Conservation (phyloP, 1,140 invertebrate genomes). For the Wasmannia auropunctata region DNA sequence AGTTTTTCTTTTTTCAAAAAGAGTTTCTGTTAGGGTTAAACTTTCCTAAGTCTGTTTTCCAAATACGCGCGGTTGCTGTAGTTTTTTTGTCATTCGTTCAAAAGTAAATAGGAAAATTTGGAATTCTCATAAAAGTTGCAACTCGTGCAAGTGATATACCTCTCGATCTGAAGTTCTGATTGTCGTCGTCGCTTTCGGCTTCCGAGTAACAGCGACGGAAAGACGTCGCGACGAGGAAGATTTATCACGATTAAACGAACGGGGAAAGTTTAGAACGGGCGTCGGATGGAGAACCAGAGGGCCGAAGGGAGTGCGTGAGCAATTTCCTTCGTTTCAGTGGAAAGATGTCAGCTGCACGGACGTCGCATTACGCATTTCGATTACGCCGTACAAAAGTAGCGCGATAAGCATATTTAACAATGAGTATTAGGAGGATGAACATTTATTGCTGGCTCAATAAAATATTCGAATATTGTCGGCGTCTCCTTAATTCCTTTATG, state of each 20-base stretch:
- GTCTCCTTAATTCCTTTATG: not conserved
- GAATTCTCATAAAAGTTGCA: conserved; percentile 28
- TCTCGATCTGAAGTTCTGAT: conserved; percentile 43
- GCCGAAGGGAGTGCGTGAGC: not conserved
- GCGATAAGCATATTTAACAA: not conserved
- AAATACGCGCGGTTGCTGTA: not conserved
- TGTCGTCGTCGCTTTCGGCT: conserved; percentile 31
- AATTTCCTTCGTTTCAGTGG: conserved; percentile 19
- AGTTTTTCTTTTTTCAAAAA: too few relatives aligned
- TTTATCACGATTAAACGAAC: conserved; percentile 51
- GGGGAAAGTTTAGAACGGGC: conserved; percentile 21
- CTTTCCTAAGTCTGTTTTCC: not conserved
- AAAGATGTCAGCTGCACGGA: not conserved
- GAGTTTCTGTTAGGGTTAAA: too few relatives aligned
- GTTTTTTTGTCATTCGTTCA: not conserved
- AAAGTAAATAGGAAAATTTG: conserved; percentile 11
- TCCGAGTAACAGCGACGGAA: not conserved
- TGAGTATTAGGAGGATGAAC: not conserved
- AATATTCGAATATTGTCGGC: not conserved
- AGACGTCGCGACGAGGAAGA: conserved; percentile 27
- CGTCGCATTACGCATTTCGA: conserved; percentile 23
- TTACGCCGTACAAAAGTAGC: not conserved
- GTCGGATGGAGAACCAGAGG: not conserved
- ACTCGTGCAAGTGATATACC: conserved; percentile 16
- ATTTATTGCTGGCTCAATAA: not conserved